Conservation (phyloP, 2,797 vertebrate genomes). For the Chelmon rostratus region DNA sequence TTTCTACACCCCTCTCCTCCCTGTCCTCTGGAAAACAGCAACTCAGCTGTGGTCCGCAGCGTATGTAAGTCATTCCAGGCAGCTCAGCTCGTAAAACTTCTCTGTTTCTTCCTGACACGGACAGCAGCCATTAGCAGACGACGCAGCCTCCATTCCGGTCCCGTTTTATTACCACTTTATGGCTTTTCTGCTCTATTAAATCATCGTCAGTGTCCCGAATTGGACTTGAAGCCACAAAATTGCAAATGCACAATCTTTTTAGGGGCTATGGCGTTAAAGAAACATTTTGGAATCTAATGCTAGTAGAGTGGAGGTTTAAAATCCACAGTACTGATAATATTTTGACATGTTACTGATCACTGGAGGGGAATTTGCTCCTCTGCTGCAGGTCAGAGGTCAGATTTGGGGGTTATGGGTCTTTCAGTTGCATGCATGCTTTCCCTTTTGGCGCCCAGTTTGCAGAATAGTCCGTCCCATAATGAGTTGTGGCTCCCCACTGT, state of each 20-base stretch:
- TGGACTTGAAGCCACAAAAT: neutral
- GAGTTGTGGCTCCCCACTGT: neutral
- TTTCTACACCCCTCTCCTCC: slow-evolving; percentile 25
- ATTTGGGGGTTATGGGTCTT: neutral
- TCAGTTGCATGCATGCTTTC: neutral
- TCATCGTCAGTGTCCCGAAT: neutral
- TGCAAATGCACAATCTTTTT: neutral
- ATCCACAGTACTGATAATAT: neutral
- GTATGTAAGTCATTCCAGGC: slow-evolving; percentile 15
- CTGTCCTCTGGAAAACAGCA: slow-evolving; percentile 47
- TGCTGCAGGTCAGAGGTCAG: slow-evolving; percentile 3
- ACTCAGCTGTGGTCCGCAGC: slow-evolving; percentile 39
- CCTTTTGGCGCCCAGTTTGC: neutral
- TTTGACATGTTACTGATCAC: neutral
- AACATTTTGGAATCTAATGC: slow-evolving; percentile 6
- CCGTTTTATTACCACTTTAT: slow-evolving; percentile 34
- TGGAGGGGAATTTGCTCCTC: neutral
- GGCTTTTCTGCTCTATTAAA: slow-evolving; percentile 25
- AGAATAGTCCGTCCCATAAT: neutral
- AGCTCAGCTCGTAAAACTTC: slow-evolving; percentile 40
- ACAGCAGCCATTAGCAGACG: slow-evolving; percentile 38
- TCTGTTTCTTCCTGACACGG: slow-evolving; percentile 23
- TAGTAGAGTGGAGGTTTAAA: neutral
- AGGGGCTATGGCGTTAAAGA: neutral
- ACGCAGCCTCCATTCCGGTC: neutral